Conservation (phyloP, 2,113 vertebrate species). For the Rhombomys opimus region DNA sequence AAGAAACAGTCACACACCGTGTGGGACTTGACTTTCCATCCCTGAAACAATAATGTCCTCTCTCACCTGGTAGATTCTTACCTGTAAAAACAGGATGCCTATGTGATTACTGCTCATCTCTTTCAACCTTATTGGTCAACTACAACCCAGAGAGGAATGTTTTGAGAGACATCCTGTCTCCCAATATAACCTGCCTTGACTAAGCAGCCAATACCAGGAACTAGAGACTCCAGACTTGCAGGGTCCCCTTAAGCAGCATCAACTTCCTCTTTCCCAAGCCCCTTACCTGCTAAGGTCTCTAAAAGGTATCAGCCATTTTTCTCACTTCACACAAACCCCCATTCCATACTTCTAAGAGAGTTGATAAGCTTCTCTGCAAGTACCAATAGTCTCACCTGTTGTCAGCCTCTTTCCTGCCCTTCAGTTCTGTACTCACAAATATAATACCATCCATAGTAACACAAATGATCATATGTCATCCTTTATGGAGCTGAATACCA, state of each 20-base stretch:
- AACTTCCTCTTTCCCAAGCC: neutral
- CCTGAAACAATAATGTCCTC: neutral
- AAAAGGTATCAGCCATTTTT: neutral
- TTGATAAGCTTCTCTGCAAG: neutral
- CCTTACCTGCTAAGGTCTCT: neutral
- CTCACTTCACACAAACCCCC: neutral
- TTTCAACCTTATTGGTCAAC: neutral
- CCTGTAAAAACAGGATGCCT: neutral
- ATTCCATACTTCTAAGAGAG: neutral
- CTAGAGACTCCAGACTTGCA: neutral
- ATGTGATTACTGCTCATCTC: neutral
- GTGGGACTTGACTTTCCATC: neutral
- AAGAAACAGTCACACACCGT: neutral
- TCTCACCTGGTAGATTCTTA: neutral
- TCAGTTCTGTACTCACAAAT: neutral
- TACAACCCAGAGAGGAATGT: neutral
- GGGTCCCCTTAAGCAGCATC: neutral
- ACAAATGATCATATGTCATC: neutral
- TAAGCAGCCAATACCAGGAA: neutral
- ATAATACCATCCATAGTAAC: neutral
- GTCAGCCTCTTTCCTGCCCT: neutral
- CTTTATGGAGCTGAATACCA: neutral
- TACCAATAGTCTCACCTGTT: neutral
- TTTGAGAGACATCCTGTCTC: neutral
- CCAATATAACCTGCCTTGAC: neutral